Base-by-base conservation (phyloP, 2,113 vertebrate genomes). In the Egretta garzetta region DNA sequence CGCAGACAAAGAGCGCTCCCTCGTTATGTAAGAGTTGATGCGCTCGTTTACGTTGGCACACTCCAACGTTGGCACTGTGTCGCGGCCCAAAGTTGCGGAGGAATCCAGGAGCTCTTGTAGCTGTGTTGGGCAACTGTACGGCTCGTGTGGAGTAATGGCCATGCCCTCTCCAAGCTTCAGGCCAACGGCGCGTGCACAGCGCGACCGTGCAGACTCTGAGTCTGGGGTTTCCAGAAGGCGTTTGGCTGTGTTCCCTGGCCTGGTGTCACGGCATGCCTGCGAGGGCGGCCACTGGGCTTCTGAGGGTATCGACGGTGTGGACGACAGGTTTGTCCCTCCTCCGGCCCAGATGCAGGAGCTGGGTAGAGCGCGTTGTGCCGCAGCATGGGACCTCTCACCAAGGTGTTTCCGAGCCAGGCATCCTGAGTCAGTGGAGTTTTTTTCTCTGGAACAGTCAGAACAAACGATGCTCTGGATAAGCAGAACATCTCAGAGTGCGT, bases 161-260 rank as follows among this genome's bases (percentile, higher is more conserved):
- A 41, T 16, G 12, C 37, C 23, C 26, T 14, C 45, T 4, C 52
- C n/a, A 27, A 41, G 20, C 45, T 21, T n/a, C 77, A 26, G 77
- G 27, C 55, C 2, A 5, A 6, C 1, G 4, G 33, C 45, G 4
- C 0, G 39, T 7, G 59, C 30, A 2, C 37, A 14, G 1, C 1
- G 10, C 12, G 67, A 6, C 47, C 1, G 21, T 5, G 10, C 59
- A 14, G 53, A 1, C 63, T 9, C 52, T 0, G 2, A 18, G 27
- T 5, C 28, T 30, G 39, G 37, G 43, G 28, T 12, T 52, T 30
- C 60, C 30, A 21, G 59, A 8, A 41, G 8, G 9, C 1, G 18
- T n/a, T 30, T n/a, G 52, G 2, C 50, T 22, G 17, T 1, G 6
- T 56, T 43, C 10, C 0, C 1, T 4, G 45, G 43, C 26, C 33